Percentiles rank a stretch among this genome's conserved stretches.
Evolutionary conservation across 2,113 vertebrate genomes (phyloP).

Genomic region (Chloropsis cyanopogon): DNA sequence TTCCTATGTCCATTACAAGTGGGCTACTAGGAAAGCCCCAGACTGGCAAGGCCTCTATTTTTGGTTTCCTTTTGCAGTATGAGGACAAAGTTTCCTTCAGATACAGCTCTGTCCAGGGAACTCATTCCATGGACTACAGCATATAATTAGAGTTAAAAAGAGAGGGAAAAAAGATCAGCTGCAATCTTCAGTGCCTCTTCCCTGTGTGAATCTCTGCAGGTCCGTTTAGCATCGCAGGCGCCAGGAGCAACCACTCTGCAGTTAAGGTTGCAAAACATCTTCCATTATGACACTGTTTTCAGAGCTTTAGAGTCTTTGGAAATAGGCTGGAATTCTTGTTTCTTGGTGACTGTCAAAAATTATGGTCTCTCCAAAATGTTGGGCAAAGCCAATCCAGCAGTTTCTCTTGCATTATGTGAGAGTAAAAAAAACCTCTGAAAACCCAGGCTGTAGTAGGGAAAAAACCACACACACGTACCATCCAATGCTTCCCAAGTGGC

Average conservation of each 20-base stretch:
- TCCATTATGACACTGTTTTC: background rate
- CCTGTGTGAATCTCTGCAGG: background rate
- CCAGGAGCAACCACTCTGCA: background rate
- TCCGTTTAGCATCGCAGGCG: background rate
- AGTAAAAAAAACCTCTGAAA: background rate
- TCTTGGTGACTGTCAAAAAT: background rate
- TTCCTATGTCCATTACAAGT: slow-evolving; percentile 50
- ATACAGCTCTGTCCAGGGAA: slow-evolving; percentile 31
- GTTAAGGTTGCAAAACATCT: background rate
- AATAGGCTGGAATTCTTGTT: background rate
- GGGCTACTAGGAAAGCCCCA: slow-evolving; percentile 42
- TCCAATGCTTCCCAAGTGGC: background rate
- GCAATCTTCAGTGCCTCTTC: background rate
- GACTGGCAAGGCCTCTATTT: slow-evolving; percentile 54
- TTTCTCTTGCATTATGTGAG: background rate
- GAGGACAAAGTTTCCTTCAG: slow-evolving; percentile 57
- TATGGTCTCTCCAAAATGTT: background rate
- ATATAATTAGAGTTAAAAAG: slow-evolving; percentile 42
- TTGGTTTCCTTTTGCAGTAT: slow-evolving; percentile 48
- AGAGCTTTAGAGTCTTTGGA: background rate
- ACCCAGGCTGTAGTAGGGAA: background rate
- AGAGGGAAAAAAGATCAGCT: background rate
- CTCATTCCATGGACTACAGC: slow-evolving; percentile 5
- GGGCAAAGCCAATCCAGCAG: background rate
- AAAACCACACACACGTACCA: background rate